Evolutionary conservation across 2,888 invertebrate genomes (phyloP), one percentile per base, ranked within the genome.

Genomic region (Sinodicranocentrus sp.): DNA sequence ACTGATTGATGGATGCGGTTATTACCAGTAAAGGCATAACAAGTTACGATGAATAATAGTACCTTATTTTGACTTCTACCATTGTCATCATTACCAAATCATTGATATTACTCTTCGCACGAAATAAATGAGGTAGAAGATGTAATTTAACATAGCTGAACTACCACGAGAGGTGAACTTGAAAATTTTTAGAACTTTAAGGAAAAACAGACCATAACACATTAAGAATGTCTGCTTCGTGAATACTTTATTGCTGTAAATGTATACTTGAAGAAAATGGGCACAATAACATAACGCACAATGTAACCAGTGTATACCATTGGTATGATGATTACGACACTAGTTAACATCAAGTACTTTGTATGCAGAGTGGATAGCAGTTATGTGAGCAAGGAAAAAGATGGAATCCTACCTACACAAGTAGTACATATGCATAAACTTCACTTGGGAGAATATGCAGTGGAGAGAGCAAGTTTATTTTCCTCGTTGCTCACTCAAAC

Each of bases 281-380:
- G 52, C 8, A 39, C 13, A n/a, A n/a, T n/a, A 44, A 44, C 44
- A n/a, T 13, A 13, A 44, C 13, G 13, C 44, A 44, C 44, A 44
- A 44, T 44, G 44, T n/a, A 44, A 44, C n/a, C n/a, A n/a, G n/a
- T n/a, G n/a, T n/a, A n/a, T n/a, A n/a, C n/a, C n/a, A n/a, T n/a
- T n/a, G n/a, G n/a, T n/a, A 39, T 39, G 39, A 39, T 39, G 5
- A 52, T 19, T n/a, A 52, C 19, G 52, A 52, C 52, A 19, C 52
- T n/a, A 52, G 25, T 25, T 59, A 26, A 59, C 15, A 59, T 21
- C 57, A n/a, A n/a, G 44, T 73, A 26, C 44, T 73, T 73, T 73
- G 73, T 73, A 73, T 73, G 59, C 73, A 73, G 61, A n/a, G n/a
- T 61, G 73, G 25, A 73, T 61, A 73, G 59, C 59, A 23, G n/a